Evolutionary conservation across 2,797 vertebrate species (phyloP), one percentile per base, ranked within the genome.

Genomic region (Adrianichthys oophorus): DNA sequence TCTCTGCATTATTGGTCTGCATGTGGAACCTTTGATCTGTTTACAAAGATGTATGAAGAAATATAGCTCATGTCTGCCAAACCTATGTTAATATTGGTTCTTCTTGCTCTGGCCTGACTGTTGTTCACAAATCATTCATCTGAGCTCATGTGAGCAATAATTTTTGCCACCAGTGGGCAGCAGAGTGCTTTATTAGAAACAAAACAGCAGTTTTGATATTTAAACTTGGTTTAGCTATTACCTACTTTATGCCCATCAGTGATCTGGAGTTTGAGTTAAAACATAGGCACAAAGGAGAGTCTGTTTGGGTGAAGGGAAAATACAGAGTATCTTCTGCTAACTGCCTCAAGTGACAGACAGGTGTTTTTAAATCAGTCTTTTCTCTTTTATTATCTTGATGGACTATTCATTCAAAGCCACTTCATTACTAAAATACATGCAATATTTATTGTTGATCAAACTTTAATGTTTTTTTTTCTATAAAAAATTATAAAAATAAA

Each of bases 321-420:
- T 82, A 65, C 60, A 70, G 81, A 52, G 57, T 37, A 61, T 60
- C 66, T 88, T 59, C 62, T 79, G 78, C 82, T 90, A 90, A 85
- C 86, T 91, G 90, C 73, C 68, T 74, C 50, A 83, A 78, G 68
- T 87, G 90, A 91, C 89, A 76, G 85, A 89, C 91, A 92, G 91
- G 89, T 93, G 92, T 73, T 83, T 76, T 50, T 62, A 72, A 85
- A 82, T 71, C 66, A 61, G 40, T 62, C 64, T 67, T 74, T 69
- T 78, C 70, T 68, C 52, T 62, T 43, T 58, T 52, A 12, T 19
- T 13, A 12, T 26, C 26, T 26, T 26, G 26, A 26, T 26, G 26
- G 5, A 26, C 19, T 26, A 26, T 26, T 26, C 7, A 26, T 7
- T 21, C 3, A 21, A 1, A 29, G 26, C 26, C 26, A 29, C 7